Conservation (phyloP, 1,140 invertebrate species). For the Orussus abietinus region DNA sequence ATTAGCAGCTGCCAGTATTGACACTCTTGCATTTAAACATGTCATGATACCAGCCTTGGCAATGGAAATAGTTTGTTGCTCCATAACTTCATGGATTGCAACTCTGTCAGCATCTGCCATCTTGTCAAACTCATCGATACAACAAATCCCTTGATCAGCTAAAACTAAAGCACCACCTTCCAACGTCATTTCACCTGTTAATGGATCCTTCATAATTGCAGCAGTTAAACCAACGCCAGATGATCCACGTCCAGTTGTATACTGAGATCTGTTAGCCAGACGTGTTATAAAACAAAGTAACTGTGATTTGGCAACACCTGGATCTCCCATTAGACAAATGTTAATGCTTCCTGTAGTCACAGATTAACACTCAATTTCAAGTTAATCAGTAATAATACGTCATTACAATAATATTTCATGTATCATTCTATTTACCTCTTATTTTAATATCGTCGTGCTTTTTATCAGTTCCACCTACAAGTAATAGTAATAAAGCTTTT, state of each 20-base stretch:
- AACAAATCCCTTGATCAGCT: slow-evolving; percentile 96
- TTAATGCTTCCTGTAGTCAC: slow-evolving; percentile 82
- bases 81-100: slow-evolving; percentile 99
- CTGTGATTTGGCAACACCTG: slow-evolving; percentile 98
- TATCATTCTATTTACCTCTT: slow-evolving; percentile 56
- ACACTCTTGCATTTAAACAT: slow-evolving; percentile 92
- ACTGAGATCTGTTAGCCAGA: slow-evolving; percentile 86
- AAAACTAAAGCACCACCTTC: slow-evolving; percentile 98
- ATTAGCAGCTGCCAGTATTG: slow-evolving; percentile 98
- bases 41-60: slow-evolving; percentile 99
- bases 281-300: slow-evolving; percentile 93
- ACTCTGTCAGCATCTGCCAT: slow-evolving; percentile 96
- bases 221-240: slow-evolving; percentile 98
- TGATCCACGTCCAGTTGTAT: slow-evolving; percentile 95
- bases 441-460: slow-evolving; percentile 82
- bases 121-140: slow-evolving; percentile 99
- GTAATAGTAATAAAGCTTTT: slow-evolving; percentile 87
- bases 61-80: slow-evolving; percentile 99
- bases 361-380: neutral
- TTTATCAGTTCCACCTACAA: slow-evolving; percentile 95
- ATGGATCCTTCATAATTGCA: slow-evolving; percentile 94
- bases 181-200: slow-evolving; percentile 96
- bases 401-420: no score
- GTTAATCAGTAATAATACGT: neutral
- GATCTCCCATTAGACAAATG: slow-evolving; percentile 99